phyloP scores from a whole-genome alignment of 2,888 invertebrate species.

The Pterostichus niger region DNA sequence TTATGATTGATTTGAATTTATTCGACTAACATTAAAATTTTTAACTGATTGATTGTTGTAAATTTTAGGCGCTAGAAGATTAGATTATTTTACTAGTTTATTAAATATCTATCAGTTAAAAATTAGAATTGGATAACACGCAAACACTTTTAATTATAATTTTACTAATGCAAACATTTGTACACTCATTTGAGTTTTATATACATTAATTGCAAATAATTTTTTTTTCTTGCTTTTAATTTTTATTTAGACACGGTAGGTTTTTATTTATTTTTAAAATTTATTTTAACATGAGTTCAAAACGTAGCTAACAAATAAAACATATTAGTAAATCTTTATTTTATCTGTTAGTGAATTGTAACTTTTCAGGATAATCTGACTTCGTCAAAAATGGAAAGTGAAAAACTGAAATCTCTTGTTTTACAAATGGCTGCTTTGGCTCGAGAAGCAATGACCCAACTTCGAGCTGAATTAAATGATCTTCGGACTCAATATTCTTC shows the following conservation, averaged over 20 bases:
- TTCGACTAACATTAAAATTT: conserved; percentile 18
- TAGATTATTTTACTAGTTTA: conserved; percentile 7
- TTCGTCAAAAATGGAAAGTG: conserved; percentile 83
- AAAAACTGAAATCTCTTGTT: conserved; percentile 80
- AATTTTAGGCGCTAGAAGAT: conserved; percentile 15
- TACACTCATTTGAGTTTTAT: conserved; percentile 25
- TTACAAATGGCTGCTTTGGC: conserved; percentile 79
- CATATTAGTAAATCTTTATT: conserved; percentile 13
- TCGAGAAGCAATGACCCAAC: conserved; percentile 79
- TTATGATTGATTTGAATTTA: conserved; percentile 3
- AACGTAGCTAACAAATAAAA: conserved; percentile 30
- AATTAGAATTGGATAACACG: neutral
- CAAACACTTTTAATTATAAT: neutral
- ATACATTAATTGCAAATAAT: conserved; percentile 25
- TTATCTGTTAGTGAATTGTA: conserved; percentile 41
- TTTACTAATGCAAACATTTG: conserved; percentile 8
- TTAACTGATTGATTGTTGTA: conserved; percentile 45
- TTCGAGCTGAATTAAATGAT: conserved; percentile 81
- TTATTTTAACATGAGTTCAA: conserved; percentile 21
- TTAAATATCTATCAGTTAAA: conserved; percentile 21
- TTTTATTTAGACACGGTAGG: conserved; percentile 46
- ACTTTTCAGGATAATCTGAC: conserved; percentile 85
- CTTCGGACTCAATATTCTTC: conserved; percentile 74
- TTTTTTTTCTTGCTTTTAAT: conserved; percentile 30
- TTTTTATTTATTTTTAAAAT: conserved; percentile 5